phyloP scores from a whole-genome alignment of 2,113 vertebrate genomes.

The Melozone crissalis region DNA sequence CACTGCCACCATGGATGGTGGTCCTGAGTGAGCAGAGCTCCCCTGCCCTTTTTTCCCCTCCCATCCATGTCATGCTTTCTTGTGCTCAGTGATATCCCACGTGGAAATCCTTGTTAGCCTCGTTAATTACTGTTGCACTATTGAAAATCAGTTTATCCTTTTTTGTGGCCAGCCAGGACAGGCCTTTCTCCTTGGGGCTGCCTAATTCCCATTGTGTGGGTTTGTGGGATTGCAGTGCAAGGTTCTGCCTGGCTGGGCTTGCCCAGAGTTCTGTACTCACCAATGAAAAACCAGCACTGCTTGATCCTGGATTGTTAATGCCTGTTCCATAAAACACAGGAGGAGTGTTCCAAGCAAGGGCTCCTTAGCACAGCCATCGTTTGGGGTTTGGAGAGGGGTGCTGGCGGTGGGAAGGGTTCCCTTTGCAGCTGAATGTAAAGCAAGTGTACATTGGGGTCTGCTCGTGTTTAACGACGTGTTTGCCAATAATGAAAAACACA shows the following conservation, averaged over 20 bases:
- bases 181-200: neutral
- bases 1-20: neutral
- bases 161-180: neutral
- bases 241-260: neutral
- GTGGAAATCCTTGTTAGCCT: neutral
- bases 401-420: neutral
- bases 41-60: neutral
- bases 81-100: neutral
- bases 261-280: neutral
- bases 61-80: neutral
- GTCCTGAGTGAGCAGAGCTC: neutral
- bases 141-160: neutral
- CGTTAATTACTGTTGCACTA: neutral
- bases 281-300: neutral
- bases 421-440: neutral
- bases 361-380: neutral
- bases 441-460: neutral
- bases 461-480: neutral
- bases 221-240: neutral
- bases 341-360: neutral
- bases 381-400: neutral
- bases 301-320: neutral
- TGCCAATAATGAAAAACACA: neutral
- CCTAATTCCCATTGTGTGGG: neutral
- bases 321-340: accelerated